Conservation (phyloP, 2,888 invertebrate species). For the Meandrusa payeni region DNA sequence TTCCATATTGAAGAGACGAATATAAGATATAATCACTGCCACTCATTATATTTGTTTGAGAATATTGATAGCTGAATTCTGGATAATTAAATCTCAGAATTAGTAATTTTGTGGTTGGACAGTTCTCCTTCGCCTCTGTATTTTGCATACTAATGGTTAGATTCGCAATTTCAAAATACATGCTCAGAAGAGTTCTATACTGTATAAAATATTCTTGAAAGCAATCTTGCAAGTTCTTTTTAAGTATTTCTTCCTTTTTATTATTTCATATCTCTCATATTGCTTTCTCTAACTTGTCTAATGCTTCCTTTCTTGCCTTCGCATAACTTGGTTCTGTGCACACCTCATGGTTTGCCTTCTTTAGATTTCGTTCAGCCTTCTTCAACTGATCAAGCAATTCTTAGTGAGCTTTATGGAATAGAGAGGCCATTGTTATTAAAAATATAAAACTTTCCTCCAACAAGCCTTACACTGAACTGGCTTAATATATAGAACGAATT, state of each 20-base stretch:
- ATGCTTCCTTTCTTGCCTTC: slow-evolving; percentile 11
- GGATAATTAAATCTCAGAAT: background rate
- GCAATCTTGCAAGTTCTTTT: too few relatives aligned
- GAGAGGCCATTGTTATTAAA: background rate
- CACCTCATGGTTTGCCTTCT: slow-evolving; percentile 13
- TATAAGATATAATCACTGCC: too few relatives aligned
- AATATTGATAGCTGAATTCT: background rate
- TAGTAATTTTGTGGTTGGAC: background rate
- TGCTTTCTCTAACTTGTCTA: slow-evolving; percentile 13
- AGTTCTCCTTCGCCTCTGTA: too few relatives aligned
- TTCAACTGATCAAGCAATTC: slow-evolving; percentile 16
- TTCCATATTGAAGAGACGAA: too few relatives aligned
- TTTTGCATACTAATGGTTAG: too few relatives aligned
- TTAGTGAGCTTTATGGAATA: slow-evolving; percentile 14
- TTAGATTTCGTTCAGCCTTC: slow-evolving; percentile 16
- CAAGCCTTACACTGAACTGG: background rate
- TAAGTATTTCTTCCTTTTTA: too few relatives aligned
- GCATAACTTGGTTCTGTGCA: slow-evolving; percentile 13
- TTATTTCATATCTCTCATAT: too few relatives aligned
- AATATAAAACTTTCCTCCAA: background rate
- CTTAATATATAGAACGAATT: background rate
- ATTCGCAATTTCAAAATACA: too few relatives aligned
- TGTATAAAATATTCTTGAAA: too few relatives aligned
- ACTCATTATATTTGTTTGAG: too few relatives aligned
- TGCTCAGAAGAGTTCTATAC: too few relatives aligned